Evolutionary conservation across 1,140 invertebrate genomes (phyloP), one percentile per base, ranked within the genome.

Genomic region (Diorhabda carinulata): DNA sequence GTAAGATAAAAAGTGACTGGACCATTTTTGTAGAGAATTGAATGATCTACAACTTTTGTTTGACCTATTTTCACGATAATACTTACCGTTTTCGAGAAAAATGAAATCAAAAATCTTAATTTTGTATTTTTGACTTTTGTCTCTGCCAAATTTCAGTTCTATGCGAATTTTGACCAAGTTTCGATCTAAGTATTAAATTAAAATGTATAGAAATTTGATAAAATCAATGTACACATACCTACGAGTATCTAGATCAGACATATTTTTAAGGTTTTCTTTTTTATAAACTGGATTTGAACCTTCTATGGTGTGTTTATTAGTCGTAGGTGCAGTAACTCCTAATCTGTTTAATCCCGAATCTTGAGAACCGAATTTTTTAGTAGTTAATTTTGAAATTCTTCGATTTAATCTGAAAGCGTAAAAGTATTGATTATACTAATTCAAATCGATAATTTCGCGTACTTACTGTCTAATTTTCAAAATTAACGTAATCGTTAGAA

Each of bases 251-350:
- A 59, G 43, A 59, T 67, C 65, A 10, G 8, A 43, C 25, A 83
- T 81, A 71, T 85, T 80, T 0, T 83, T 81, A 25, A 25, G 25
- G 25, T 25, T 25, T 1, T 57, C 80, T 77, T 64, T 82, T 83
- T 69, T 73, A 86, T 84, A 85, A n/a, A 89, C 84, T 2, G 88
- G 88, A 81, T 89, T 90, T 52, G 88, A 87, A 43, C 89, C 89
- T 77, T 89, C 87, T 1, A 84, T 77, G 3, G 89, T 85, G 81
- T 90, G 87, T 73, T 86, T 84, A 81, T 91, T 91, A 44, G 88
- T 89, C 47, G 84, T 87, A 7, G 89, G 90, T 8, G 87, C 84
- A 9, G 79, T 79, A 9, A 83, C 72, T 62, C 85, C 86, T 66
- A 84, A 82, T 64, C 84, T 74, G 81, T 87, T 86, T 5, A 87